Conservation (phyloP, 2,113 vertebrate genomes). For the Ibidorhyncha struthersii region DNA sequence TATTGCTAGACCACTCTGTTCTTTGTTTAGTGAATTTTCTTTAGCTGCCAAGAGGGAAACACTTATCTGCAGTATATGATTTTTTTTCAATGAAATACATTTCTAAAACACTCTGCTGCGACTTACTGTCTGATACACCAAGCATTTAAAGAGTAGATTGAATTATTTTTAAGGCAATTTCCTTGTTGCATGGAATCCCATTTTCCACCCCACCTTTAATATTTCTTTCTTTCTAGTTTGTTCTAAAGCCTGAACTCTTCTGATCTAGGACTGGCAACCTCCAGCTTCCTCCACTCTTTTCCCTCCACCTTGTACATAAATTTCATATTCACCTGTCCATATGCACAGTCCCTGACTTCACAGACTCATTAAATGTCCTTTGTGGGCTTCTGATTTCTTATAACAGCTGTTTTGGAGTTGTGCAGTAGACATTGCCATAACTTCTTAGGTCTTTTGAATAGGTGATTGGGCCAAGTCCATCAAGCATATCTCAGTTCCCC, state of each 20-base stretch:
- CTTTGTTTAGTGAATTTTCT: constrained; percentile 36
- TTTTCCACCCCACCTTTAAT: not conserved
- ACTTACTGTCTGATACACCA: not conserved
- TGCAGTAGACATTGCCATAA: not conserved
- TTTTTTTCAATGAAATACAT: constrained; percentile 5
- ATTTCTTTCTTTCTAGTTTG: not conserved
- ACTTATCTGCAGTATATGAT: not conserved
- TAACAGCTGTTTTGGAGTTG: not conserved
- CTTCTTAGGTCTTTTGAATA: not conserved
- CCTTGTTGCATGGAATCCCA: not conserved
- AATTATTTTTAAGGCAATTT: constrained; percentile 7
- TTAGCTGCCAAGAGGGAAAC: not conserved
- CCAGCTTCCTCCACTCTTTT: not conserved
- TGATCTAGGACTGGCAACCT: not conserved
- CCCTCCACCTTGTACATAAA: not conserved
- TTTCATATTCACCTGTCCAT: not conserved
- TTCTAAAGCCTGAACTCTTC: not conserved
- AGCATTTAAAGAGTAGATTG: not conserved
- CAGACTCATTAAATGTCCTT: not conserved
- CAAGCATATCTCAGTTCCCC: not conserved
- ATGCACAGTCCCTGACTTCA: not conserved
- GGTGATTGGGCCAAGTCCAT: not conserved
- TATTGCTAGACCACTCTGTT: not conserved
- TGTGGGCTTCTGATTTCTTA: not conserved
- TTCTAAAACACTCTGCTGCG: constrained; percentile 11